A percentile compares a stretch with the other conserved stretches of the same genome.
Conservation (phyloP, 2,113 vertebrate species). For the Capricornis sumatraensis region DNA sequence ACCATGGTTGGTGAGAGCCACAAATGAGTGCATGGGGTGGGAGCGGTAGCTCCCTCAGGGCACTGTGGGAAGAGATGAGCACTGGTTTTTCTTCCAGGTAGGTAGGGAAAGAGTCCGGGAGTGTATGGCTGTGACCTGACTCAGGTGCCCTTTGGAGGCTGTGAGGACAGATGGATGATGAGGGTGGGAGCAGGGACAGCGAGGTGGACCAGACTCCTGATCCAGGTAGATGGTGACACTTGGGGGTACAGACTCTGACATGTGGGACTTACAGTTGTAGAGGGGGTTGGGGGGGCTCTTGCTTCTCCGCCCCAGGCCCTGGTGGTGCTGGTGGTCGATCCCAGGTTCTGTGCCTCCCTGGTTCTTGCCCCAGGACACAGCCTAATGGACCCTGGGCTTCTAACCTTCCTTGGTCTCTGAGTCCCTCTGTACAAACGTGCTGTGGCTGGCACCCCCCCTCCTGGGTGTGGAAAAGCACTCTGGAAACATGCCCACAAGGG, state of each 20-base stretch:
- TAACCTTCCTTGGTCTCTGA: neutral
- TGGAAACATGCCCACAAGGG: no score
- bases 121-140: no score
- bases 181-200: neutral
- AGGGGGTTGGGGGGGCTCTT: no score
- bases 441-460: no score
- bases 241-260: neutral
- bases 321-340: neutral
- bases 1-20: neutral
- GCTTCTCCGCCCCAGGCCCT: neutral
- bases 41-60: neutral
- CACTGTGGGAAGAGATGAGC: neutral
- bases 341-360: accelerated
- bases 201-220: neutral
- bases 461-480: no score
- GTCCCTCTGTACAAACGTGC: neutral
- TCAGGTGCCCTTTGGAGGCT: neutral
- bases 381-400: neutral
- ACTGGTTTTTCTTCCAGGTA: neutral
- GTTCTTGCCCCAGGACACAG: neutral
- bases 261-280: neutral
- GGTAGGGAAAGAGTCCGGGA: neutral
- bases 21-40: neutral
- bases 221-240: neutral
- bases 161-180: neutral